Evolutionary conservation across 2,888 invertebrate species (phyloP).

Genomic region (Drosophila affinis): DNA sequence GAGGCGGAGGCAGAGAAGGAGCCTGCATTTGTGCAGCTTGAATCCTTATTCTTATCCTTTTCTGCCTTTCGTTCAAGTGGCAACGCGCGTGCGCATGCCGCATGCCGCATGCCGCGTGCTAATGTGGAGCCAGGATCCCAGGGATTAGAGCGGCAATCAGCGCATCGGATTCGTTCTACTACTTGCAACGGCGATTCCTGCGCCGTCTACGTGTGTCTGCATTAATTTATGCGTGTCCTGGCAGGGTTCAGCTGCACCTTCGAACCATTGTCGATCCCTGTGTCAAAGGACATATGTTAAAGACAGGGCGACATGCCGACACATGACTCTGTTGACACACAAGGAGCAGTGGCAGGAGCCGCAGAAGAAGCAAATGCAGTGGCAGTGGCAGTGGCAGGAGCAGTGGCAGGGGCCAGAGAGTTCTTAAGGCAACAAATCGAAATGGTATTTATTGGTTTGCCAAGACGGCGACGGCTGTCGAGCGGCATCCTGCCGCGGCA

Average conservation of each 20-base stretch:
- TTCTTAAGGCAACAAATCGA: constrained; percentile 58
- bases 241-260: constrained; percentile 67
- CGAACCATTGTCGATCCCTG: constrained; percentile 31
- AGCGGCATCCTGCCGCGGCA: constrained; percentile 63
- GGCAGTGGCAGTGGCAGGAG: neutral
- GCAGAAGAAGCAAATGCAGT: constrained; percentile 4
- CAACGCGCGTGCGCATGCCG: constrained; percentile 58
- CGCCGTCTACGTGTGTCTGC: constrained; percentile 19
- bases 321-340: constrained; percentile 80
- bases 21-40: constrained; percentile 64
- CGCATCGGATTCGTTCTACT: constrained; percentile 32
- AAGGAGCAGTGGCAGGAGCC: constrained; percentile 20
- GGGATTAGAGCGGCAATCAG: constrained; percentile 53
- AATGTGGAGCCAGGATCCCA: constrained; percentile 57
- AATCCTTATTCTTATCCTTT: constrained; percentile 6
- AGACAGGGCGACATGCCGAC: constrained; percentile 71
- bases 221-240: constrained; percentile 75
- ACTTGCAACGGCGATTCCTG: constrained; percentile 11
- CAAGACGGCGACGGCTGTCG: constrained; percentile 75
- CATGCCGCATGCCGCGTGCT: constrained; percentile 81
- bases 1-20: constrained; percentile 39
- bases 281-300: constrained; percentile 73
- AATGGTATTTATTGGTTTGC: constrained; percentile 78
- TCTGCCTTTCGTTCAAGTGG: constrained; percentile 34
- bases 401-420: constrained; percentile 9